These are phyloP conservation scores for Agrochola litura DNA, from an alignment of 2,888 invertebrate genomes.

Conservation along the genomic window DNA sequence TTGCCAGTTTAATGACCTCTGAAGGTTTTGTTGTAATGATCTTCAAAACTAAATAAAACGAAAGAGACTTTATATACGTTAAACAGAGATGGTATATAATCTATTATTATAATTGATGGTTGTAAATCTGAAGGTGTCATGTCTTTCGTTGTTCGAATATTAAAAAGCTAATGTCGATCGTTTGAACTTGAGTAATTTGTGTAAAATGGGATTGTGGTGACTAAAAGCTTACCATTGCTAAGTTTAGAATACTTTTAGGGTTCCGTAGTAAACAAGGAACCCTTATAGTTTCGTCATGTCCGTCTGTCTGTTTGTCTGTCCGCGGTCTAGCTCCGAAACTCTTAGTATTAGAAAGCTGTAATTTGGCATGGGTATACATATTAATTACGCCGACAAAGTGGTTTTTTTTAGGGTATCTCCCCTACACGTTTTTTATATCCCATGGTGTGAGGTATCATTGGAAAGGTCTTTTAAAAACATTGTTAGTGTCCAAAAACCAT, in stretches of 20 bases:
- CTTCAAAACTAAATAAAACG: constrained; percentile 43
- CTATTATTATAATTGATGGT: constrained; percentile 85
- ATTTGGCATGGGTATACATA: too few species aligned
- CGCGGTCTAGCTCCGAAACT: too few species aligned
- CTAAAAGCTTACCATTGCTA: constrained; percentile 22
- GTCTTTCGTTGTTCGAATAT: constrained; percentile 83
- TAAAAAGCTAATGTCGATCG: constrained; percentile 55
- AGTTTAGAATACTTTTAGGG: not conserved
- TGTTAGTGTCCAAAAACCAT: too few species aligned
- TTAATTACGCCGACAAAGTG: too few species aligned
- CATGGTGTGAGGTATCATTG: too few species aligned
- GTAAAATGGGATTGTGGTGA: constrained; percentile 7
- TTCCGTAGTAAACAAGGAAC: too few species aligned
- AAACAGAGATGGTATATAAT: constrained; percentile 70
- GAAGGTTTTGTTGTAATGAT: not conserved
- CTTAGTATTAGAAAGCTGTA: too few species aligned
- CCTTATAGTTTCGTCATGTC: too few species aligned
- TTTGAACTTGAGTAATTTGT: constrained; percentile 59
- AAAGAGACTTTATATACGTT: constrained; percentile 39
- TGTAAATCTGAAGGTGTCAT: constrained; percentile 80
- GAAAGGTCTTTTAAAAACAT: too few species aligned
- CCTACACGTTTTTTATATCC: too few species aligned
- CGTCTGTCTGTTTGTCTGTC: too few species aligned
- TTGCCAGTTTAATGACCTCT: constrained; percentile 24
- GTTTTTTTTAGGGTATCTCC: too few species aligned